A percentile compares a stretch with the other conserved stretches of the same genome.
Conservation (phyloP, 2,113 vertebrate genomes). For the Brienomyrus longianalis region DNA sequence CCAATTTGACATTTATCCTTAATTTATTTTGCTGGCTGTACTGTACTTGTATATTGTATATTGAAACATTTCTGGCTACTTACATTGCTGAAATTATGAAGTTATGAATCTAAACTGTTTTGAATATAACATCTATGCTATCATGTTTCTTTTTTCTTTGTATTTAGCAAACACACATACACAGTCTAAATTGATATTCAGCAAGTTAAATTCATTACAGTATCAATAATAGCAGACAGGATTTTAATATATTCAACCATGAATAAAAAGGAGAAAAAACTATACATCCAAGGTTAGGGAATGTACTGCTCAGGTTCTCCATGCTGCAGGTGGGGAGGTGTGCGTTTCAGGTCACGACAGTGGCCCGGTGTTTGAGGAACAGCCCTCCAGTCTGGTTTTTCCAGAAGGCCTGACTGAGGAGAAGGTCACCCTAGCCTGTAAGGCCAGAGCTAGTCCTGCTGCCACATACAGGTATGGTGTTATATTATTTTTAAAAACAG, state of each 20-base stretch:
- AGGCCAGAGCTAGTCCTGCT: conserved; percentile 81
- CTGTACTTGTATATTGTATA: background rate
- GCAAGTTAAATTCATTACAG: background rate
- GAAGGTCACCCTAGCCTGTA: conserved; percentile 76
- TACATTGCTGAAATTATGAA: background rate
- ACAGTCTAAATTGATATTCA: background rate
- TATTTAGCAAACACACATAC: background rate
- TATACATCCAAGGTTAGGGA: background rate
- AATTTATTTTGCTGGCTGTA: background rate
- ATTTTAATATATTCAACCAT: background rate
- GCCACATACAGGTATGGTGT: conserved; percentile 79
- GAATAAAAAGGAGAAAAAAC: background rate
- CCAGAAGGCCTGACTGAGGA: conserved; percentile 84
- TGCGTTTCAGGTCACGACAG: conserved; percentile 68
- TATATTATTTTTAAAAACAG: background rate
- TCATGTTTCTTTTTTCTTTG: background rate
- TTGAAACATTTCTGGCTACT: background rate
- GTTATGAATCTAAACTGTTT: background rate
- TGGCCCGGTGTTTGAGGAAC: conserved; percentile 90
- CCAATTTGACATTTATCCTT: background rate
- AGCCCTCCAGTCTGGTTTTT: conserved; percentile 78
- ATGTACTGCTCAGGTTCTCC: background rate
- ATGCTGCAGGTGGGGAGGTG: conserved; percentile 56
- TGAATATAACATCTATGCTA: background rate
- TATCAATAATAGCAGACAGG: background rate